Conservation (phyloP, 2,797 vertebrate genomes). For the Eulemur albifrons region DNA sequence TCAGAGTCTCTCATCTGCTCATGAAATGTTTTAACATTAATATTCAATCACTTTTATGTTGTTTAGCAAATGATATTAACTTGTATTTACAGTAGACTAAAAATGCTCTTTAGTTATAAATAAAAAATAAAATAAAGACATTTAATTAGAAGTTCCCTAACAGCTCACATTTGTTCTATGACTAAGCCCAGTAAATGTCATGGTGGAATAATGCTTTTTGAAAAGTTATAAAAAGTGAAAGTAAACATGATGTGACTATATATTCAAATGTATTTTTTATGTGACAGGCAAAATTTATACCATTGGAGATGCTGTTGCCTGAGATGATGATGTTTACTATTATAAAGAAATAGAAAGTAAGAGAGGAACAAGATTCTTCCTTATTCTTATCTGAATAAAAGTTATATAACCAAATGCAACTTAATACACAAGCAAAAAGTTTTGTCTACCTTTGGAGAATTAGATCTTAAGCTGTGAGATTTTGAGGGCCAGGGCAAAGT, state of each 20-base stretch:
- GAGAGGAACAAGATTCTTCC: neutral
- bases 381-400: neutral
- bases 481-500: neutral
- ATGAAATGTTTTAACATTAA: neutral
- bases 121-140: neutral
- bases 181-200: neutral
- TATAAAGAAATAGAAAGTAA: neutral
- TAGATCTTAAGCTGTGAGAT: neutral
- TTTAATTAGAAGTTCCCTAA: neutral
- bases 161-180: neutral
- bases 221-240: slow-evolving; percentile 14
- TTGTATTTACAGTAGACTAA: neutral
- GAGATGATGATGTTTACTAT: neutral
- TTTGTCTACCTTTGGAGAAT: neutral
- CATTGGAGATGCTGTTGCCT: neutral
- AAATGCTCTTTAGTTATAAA: neutral
- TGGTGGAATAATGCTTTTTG: neutral
- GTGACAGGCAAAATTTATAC: neutral
- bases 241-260: neutral
- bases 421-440: neutral
- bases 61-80: neutral
- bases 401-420: neutral
- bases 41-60: neutral
- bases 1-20: neutral
- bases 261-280: neutral